Evolutionary conservation across 2,797 vertebrate genomes (phyloP).

Genomic region (Synanceia verrucosa): DNA sequence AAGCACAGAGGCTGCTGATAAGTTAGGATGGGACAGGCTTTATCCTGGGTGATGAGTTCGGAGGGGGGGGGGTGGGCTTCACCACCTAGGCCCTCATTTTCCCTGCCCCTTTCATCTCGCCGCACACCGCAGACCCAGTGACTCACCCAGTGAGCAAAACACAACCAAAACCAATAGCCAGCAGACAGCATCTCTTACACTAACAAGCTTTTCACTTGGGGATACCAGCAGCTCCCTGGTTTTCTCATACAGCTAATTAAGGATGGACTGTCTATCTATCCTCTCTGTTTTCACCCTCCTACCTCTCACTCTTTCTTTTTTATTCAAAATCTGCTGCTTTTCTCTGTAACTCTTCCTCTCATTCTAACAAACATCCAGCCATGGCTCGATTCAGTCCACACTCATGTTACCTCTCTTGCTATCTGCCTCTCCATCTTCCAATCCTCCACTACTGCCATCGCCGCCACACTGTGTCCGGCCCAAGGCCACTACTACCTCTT

Average conservation of each 20-base stretch:
- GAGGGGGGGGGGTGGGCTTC: conserved; percentile 15
- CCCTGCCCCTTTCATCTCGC: conserved; percentile 67
- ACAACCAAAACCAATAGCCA: conserved; percentile 80
- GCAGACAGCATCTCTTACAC: conserved; percentile 80
- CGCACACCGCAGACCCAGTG: conserved; percentile 64
- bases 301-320: conserved; percentile 34
- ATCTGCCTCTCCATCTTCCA: conserved; percentile 53
- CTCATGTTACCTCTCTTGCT: conserved; percentile 31
- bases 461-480: conserved; percentile 67
- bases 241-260: conserved; percentile 79
- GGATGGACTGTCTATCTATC: conserved; percentile 73
- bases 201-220: conserved; percentile 82
- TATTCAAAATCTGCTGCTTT: conserved; percentile 18
- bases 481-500: conserved; percentile 75
- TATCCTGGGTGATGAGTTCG: conserved; percentile 61
- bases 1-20: conserved; percentile 54
- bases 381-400: conserved; percentile 37
- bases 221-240: conserved; percentile 71
- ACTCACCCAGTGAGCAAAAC: conserved; percentile 71
- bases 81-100: conserved; percentile 66
- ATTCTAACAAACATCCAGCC: no score
- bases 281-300: conserved; percentile 50
- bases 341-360: conserved; percentile 15
- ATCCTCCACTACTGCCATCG: conserved; percentile 39
- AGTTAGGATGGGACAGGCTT: conserved; percentile 60